These are phyloP conservation scores for Andinoacara biseriatus DNA, from an alignment of 2,113 vertebrate genomes.

Conservation along the genomic window DNA sequence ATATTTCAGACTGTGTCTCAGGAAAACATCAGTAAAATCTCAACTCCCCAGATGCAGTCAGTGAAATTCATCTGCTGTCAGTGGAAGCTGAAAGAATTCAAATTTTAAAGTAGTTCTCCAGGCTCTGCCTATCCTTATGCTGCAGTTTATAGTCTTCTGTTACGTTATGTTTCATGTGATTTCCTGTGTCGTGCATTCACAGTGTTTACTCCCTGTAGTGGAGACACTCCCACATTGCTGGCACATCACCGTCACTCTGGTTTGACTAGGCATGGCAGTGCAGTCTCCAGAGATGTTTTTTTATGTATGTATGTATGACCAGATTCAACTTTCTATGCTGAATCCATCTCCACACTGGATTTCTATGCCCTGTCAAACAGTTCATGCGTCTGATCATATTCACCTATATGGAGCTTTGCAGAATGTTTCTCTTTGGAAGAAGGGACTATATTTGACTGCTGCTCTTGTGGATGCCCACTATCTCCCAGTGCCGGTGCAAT, in stretches of 20 bases:
- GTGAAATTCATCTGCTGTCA: constrained; percentile 20
- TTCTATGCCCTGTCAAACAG: background rate
- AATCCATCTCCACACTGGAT: background rate
- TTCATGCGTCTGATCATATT: constrained; percentile 10
- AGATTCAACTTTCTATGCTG: background rate
- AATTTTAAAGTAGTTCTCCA: constrained; percentile 26
- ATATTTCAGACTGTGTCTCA: constrained; percentile 21
- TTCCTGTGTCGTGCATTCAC: constrained; percentile 18
- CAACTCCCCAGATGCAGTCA: background rate
- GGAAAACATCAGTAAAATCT: constrained; percentile 25
- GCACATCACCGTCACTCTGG: constrained; percentile 9
- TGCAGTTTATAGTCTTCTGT: constrained; percentile 40
- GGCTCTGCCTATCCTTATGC: constrained; percentile 35
- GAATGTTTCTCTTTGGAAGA: background rate
- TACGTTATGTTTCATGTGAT: constrained; percentile 11
- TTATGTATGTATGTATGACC: background rate
- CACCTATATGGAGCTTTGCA: background rate
- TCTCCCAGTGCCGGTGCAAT: constrained; percentile 47
- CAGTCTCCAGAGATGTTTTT: constrained; percentile 8
- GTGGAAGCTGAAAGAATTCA: constrained; percentile 35
- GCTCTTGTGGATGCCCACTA: constrained; percentile 23
- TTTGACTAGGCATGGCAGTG: constrained; percentile 13
- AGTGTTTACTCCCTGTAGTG: constrained; percentile 22
- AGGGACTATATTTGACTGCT: constrained; percentile 15
- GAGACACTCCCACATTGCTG: background rate